Percentiles rank a stretch among this genome's conserved stretches.
Conservation (phyloP, 2,888 invertebrate genomes). For the Atherix ibis region DNA sequence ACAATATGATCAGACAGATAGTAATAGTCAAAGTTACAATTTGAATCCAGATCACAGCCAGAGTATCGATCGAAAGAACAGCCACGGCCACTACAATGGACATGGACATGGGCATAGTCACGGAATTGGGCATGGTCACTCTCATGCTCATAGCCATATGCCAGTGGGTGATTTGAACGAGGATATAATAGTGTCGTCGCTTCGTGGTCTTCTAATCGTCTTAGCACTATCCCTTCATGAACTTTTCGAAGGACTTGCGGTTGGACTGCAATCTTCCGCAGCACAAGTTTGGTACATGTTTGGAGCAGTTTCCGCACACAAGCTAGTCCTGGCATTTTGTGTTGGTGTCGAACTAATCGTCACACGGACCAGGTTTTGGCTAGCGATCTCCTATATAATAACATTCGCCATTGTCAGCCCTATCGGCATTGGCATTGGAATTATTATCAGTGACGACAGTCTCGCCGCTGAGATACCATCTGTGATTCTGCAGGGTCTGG, state of each 20-base stretch:
- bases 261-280: slow-evolving; percentile 54
- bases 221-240: slow-evolving; percentile 74
- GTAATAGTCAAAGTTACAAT: neutral
- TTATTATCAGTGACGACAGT: slow-evolving; percentile 40
- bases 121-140: slow-evolving; percentile 8
- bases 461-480: slow-evolving; percentile 45
- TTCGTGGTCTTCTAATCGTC: slow-evolving; percentile 63
- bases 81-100: neutral
- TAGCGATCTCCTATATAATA: slow-evolving; percentile 50
- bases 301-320: slow-evolving; percentile 70
- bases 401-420: slow-evolving; percentile 69
- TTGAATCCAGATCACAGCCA: too few relatives aligned
- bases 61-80: neutral
- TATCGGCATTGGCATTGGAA: slow-evolving; percentile 60
- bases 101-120: neutral
- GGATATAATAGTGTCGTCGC: slow-evolving; percentile 25
- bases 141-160: slow-evolving; percentile 17
- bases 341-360: slow-evolving; percentile 71
- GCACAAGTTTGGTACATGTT: slow-evolving; percentile 61
- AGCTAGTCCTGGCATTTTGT: slow-evolving; percentile 75
- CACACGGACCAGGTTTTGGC: slow-evolving; percentile 44
- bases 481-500: slow-evolving; percentile 61
- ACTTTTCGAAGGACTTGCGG: slow-evolving; percentile 70
- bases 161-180: slow-evolving; percentile 21
- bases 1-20: neutral